Conservation (phyloP, 2,888 invertebrate genomes). For the Drosophila prolongata region DNA sequence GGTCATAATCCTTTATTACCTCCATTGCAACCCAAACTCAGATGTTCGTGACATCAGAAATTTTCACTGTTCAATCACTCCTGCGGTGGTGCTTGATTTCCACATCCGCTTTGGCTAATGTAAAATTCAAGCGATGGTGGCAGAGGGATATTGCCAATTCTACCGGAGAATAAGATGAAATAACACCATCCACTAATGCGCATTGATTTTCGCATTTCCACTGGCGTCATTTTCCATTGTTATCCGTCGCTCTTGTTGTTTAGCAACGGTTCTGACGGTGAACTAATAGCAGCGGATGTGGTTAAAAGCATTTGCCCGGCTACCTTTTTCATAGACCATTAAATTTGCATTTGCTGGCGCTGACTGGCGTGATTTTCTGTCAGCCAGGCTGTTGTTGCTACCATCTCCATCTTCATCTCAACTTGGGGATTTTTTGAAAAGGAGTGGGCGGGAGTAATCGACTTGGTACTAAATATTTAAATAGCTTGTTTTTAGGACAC, state of each 20-base stretch:
- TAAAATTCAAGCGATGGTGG: constrained; percentile 17
- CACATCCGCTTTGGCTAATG: constrained; percentile 14
- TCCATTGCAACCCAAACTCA: neutral
- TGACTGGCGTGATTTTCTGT: constrained; percentile 71
- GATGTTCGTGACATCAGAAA: neutral
- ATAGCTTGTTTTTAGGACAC: constrained; percentile 7
- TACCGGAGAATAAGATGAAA: constrained; percentile 58
- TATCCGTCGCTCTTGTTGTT: constrained; percentile 36
- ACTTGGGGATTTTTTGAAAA: constrained; percentile 4
- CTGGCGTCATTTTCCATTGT: constrained; percentile 68
- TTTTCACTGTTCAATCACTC: neutral
- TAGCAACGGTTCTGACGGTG: constrained; percentile 43
- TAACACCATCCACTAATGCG: constrained; percentile 72
- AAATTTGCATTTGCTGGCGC: constrained; percentile 75
- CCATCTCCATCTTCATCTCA: constrained; percentile 22
- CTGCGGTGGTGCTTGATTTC: constrained; percentile 1
- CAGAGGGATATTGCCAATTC: constrained; percentile 6
- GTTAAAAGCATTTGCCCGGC: constrained; percentile 77
- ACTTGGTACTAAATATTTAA: constrained; percentile 54
- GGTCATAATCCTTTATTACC: no score
- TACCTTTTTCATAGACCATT: constrained; percentile 79
- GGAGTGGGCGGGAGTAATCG: constrained; percentile 13
- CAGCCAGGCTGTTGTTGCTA: constrained; percentile 12
- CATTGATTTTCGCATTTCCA: constrained; percentile 75
- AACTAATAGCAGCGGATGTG: constrained; percentile 78